Evolutionary conservation across 1,140 invertebrate species (phyloP).

Genomic region (Rhagoletis zephyria): DNA sequence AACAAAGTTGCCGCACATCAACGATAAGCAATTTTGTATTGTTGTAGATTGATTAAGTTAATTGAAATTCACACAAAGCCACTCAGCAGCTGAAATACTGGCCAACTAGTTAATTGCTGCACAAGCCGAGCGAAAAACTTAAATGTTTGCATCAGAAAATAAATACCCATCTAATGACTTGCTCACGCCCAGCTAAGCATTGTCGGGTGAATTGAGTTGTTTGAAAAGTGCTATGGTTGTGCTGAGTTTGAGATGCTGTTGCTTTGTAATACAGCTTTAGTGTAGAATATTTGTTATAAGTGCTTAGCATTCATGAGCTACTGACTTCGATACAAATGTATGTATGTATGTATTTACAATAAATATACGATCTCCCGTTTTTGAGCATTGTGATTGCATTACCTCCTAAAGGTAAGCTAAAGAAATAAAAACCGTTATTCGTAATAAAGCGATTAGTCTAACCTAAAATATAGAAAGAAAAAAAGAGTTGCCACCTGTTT

Average conservation of each 20-base stretch:
- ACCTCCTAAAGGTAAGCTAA: too few relatives aligned
- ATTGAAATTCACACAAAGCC: conserved; percentile 43
- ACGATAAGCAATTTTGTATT: conserved; percentile 50
- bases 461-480: too few relatives aligned
- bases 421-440: too few relatives aligned
- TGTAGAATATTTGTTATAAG: background rate
- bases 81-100: background rate
- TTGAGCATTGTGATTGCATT: too few relatives aligned
- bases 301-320: background rate
- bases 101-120: conserved; percentile 32
- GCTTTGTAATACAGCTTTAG: too few relatives aligned
- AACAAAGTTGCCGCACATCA: background rate
- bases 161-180: background rate
- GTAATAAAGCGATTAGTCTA: too few relatives aligned
- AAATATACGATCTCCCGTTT: too few relatives aligned
- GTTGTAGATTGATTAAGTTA: conserved; percentile 40
- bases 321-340: too few relatives aligned
- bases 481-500: too few relatives aligned
- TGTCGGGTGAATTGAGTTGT: background rate
- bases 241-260: too few relatives aligned
- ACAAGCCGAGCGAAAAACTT: background rate
- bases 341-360: too few relatives aligned
- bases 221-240: background rate
- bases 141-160: conserved; percentile 29
- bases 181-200: background rate